Evolutionary conservation across 2,113 vertebrate species (phyloP), one percentile per base, ranked within the genome.

Genomic region (Orthonyx spaldingii): DNA sequence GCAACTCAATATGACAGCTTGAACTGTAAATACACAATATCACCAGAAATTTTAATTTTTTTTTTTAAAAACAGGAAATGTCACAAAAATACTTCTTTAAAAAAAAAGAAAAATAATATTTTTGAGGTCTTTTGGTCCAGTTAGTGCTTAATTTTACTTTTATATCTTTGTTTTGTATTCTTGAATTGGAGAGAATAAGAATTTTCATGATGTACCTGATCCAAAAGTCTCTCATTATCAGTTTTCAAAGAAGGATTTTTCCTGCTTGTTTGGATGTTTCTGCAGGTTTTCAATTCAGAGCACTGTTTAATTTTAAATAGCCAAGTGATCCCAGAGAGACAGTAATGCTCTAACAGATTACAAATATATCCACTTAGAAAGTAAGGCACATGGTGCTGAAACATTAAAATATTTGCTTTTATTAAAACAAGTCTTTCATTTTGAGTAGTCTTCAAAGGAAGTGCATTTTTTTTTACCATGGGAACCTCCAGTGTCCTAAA

Each of bases 11-110:
- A 33, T 21, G 56, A 70, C 20, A 84, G 2, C 32, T 71, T 79
- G 52, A 75, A 61, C 42, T 19, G 20, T n/a, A 60, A 63, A 66
- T 50, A 56, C 8, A 57, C 0, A 3, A 6, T 37, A 41, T 56
- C n/a, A 75, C 49, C 14, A 56, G 15, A 60, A 84, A 39, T 42
- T 46, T 75, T 52, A 0, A 5, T 2, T 8, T 46, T 68, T 68
- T 57, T 3, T 68, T 68, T 57, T 3, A 2, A 1, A 6, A 66
- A 44, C 5, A 3, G 3, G 10, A 83, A 35, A 53, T 71, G 1
- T n/a, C 21, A 33, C 4, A 26, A 41, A 13, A 21, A 82, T 33
- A 0, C n/a, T 1, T 28, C 10, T 80, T 53, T 9, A 3, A 28
- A 57, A 50, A 30, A 74, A 13, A 14, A 10, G 2, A 23, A 46